phyloP scores from a whole-genome alignment of 2,888 invertebrate species.

The Archips crataeganus region DNA sequence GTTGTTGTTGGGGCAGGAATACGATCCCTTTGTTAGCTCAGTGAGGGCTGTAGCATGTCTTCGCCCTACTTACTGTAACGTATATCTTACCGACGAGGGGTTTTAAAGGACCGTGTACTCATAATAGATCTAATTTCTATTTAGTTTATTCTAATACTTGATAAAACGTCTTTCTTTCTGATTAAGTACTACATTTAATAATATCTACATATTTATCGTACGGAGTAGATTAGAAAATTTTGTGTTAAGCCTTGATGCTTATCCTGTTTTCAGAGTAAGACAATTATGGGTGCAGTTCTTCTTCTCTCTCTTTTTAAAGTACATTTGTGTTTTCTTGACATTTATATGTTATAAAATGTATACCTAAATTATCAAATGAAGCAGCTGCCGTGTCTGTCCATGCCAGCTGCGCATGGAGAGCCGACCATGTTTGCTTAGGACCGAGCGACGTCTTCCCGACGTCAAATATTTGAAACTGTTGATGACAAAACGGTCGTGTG shows the following conservation, averaged over 20 bases:
- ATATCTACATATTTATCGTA: no score
- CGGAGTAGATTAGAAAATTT: no score
- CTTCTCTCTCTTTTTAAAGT: no score
- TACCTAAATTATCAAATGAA: background rate
- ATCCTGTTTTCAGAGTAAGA: no score
- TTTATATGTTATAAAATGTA: background rate
- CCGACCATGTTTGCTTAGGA: conserved; percentile 62
- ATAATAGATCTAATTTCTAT: background rate
- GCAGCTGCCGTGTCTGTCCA: conserved; percentile 2
- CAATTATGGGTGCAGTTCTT: no score
- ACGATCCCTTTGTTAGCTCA: conserved; percentile 38
- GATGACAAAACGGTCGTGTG: conserved; percentile 66
- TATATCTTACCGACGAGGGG: conserved; percentile 20
- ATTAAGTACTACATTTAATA: no score
- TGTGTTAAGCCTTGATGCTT: no score
- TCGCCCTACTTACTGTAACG: conserved; percentile 32
- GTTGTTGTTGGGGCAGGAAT: conserved; percentile 20
- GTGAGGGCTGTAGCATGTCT: conserved; percentile 20
- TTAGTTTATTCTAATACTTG: no score
- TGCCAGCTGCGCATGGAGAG: background rate
- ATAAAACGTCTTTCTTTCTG: no score
- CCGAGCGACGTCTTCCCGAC: conserved; percentile 55
- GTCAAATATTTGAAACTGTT: conserved; percentile 77
- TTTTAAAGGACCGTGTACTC: conserved; percentile 7
- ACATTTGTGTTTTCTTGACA: no score